Conservation (phyloP, 2,797 vertebrate species). For the Gallinago stenura region DNA sequence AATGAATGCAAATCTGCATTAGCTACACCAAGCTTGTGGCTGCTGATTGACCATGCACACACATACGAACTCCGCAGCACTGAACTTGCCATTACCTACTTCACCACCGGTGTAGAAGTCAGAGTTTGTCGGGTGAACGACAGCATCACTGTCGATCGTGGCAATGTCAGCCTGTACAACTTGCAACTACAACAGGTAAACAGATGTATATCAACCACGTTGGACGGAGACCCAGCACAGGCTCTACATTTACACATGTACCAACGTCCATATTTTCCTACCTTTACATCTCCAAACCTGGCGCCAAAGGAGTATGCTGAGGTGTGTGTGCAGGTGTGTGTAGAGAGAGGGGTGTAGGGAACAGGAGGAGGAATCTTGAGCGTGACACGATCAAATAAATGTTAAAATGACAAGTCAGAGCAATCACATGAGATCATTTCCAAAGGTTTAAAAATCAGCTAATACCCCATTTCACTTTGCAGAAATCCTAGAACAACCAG, state of each 20-base stretch:
- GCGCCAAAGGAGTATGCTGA: slow-evolving; percentile 78
- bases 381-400: slow-evolving; percentile 81
- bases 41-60: slow-evolving; percentile 84
- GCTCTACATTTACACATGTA: slow-evolving; percentile 84
- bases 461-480: slow-evolving; percentile 75
- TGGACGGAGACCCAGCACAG: slow-evolving; percentile 84
- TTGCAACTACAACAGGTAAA: slow-evolving; percentile 98
- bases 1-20: slow-evolving; percentile 83
- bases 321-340: slow-evolving; percentile 79
- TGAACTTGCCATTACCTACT: slow-evolving; percentile 98
- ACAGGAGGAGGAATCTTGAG: slow-evolving; percentile 79
- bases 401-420: slow-evolving; percentile 81
- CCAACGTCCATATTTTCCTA: slow-evolving; percentile 82
- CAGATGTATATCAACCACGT: slow-evolving; percentile 87
- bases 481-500: slow-evolving; percentile 76
- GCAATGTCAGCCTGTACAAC: slow-evolving; percentile 99
- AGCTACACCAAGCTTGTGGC: slow-evolving; percentile 82
- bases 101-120: slow-evolving; percentile 98
- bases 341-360: slow-evolving; percentile 76
- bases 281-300: slow-evolving; percentile 79
- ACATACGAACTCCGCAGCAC: slow-evolving; percentile 84
- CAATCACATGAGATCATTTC: slow-evolving; percentile 79
- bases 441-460: slow-evolving; percentile 77
- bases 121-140: slow-evolving; percentile 99
- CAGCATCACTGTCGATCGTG: slow-evolving; percentile 97